These are phyloP conservation scores for Octonoba sinensis DNA, from an alignment of 2,888 invertebrate genomes.

Conservation along the genomic window DNA sequence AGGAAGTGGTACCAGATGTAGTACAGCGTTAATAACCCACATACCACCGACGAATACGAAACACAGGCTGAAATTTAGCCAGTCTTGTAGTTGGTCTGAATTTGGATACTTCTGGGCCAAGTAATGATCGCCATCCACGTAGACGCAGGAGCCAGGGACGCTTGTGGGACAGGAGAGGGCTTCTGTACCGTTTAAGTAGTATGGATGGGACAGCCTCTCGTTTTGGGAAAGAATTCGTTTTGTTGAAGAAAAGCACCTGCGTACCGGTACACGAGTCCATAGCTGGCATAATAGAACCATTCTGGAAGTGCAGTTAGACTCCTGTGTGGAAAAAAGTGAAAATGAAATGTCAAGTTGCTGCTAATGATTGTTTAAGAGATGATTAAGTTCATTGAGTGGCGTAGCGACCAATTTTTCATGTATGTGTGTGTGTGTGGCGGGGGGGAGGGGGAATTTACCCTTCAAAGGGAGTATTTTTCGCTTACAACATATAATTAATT, in stretches of 20 bases:
- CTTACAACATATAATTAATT: too few species aligned
- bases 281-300: conserved; percentile 85
- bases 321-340: conserved; percentile 72
- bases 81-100: conserved; percentile 69
- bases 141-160: conserved; percentile 68
- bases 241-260: conserved; percentile 82
- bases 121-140: conserved; percentile 79
- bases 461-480: too few species aligned
- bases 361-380: background rate
- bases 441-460: too few species aligned
- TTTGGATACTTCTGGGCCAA: conserved; percentile 78
- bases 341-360: background rate
- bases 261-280: conserved; percentile 84
- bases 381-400: too few species aligned
- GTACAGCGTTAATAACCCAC: conserved; percentile 84
- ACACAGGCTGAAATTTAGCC: conserved; percentile 81
- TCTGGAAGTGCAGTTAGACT: conserved; percentile 84
- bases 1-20: conserved; percentile 88
- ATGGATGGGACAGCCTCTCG: conserved; percentile 64
- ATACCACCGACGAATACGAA: conserved; percentile 86
- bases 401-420: too few species aligned
- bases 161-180: conserved; percentile 66
- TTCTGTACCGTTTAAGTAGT: conserved; percentile 65
- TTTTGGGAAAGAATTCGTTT: conserved; percentile 77
- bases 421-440: too few species aligned